Conservation (phyloP, 2,797 vertebrate genomes). For the Pangasius djambal region DNA sequence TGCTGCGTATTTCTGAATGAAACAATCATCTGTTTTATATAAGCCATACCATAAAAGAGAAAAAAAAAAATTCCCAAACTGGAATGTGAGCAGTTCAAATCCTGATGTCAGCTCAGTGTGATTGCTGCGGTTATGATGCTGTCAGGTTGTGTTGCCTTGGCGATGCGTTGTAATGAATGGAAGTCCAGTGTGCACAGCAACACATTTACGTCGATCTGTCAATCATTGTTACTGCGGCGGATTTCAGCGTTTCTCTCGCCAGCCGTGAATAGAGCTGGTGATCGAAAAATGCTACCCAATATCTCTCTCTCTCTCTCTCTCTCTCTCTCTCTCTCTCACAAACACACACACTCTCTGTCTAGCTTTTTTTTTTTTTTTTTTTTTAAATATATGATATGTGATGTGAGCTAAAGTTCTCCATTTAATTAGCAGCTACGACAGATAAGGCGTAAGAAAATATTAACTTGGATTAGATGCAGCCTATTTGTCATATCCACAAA, state of each 20-base stretch:
- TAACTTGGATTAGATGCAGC: background rate
- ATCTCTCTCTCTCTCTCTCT: background rate
- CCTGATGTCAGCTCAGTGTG: constrained; percentile 42
- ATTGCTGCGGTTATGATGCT: constrained; percentile 51
- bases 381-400: background rate
- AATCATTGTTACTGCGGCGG: constrained; percentile 40
- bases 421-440: background rate
- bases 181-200: constrained; percentile 32
- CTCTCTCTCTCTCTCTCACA: background rate
- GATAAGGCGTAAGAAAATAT: background rate
- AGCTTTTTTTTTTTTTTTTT: background rate
- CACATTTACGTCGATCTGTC: constrained; percentile 48
- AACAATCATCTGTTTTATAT: constrained; percentile 19
- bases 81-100: constrained; percentile 43
- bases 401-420: background rate
- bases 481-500: background rate
- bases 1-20: background rate
- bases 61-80: background rate
- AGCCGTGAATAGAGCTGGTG: constrained; percentile 18
- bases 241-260: constrained; percentile 26
- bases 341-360: background rate
- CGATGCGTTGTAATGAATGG: constrained; percentile 48
- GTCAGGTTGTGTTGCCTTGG: constrained; percentile 46
- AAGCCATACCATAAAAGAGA: constrained; percentile 1
- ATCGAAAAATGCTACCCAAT: constrained; percentile 23